Conservation (phyloP, 2,113 vertebrate genomes). For the Trogon surrucura region DNA sequence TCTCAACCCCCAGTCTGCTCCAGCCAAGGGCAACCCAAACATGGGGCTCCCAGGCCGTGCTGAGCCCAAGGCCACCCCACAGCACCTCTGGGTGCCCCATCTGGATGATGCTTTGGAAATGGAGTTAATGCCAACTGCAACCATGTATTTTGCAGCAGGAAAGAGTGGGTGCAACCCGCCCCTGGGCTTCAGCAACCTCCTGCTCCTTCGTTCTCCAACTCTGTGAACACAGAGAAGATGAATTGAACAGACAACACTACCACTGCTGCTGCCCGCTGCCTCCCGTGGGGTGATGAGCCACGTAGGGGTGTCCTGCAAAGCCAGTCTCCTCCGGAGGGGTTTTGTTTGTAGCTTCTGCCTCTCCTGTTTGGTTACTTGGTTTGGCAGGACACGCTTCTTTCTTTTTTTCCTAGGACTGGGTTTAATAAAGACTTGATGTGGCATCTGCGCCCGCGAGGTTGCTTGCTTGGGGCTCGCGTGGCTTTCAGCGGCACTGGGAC, state of each 20-base stretch:
- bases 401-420: neutral
- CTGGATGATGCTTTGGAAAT: neutral
- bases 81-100: no score
- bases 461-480: slow-evolving; percentile 26
- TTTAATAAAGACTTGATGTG: slow-evolving; percentile 67
- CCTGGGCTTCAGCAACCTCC: neutral
- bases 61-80: neutral
- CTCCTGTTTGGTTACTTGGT: neutral
- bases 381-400: neutral
- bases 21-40: accelerated
- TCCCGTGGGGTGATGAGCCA: neutral
- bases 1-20: neutral
- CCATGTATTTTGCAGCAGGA: neutral
- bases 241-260: neutral
- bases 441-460: slow-evolving; percentile 2
- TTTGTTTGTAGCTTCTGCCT: neutral
- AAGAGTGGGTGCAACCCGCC: no score
- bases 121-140: accelerated
- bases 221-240: neutral
- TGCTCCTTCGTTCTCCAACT: neutral
- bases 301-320: neutral
- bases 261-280: no score
- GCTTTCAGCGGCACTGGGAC: neutral
- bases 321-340: neutral
- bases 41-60: neutral